Evolutionary conservation across 2,113 vertebrate genomes (phyloP), one percentile per base, ranked within the genome.

Genomic region (Electrona antarctica): DNA sequence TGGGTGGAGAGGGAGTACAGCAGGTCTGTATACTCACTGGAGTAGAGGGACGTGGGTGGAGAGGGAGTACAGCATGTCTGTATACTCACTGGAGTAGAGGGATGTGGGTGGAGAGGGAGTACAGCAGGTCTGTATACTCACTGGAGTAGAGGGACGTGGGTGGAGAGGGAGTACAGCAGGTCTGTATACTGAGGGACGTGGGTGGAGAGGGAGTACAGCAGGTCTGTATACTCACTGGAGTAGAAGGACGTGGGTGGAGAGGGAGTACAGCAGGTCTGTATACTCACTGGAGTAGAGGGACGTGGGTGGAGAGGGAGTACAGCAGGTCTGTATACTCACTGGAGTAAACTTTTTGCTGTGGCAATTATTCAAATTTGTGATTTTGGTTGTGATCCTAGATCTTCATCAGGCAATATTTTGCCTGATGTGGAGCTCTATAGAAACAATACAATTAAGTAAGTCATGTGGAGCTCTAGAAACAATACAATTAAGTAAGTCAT

Each of bases 191-290:
- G 77, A 93, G 97, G 85, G 97, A 99, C 66, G 97, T 99, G 13
- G 97, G 97, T 67, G 97, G 97, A 90, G 97, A 99, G 89, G 97
- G 97, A 59, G 97, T 99, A 82, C 97, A 99, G 88, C 97, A 99
- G 94, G 97, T 97, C 87, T 86, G 94, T 90, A 7, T 61, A 41
- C 3, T 74, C 15, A 65, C 8, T 21, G 21, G 21, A 21, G 21
- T 21, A 21, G 77, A 93, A 97, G 85, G 97, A 99, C 66, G 97
- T 99, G 13, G 97, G 97, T 67, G 97, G 97, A 90, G 97, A 99
- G 89, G 97, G 97, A 59, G 97, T 99, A 82, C 97, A 99, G 88
- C 97, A 99, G 94, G 97, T 97, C 87, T 86, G 94, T 90, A 7
- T 61, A 41, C 3, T 74, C 15, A 65, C 8, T 21, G 21, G 21